Evolutionary conservation across 2,888 invertebrate species (phyloP), one percentile per base, ranked within the genome.

Genomic region (Orthosia gothica): DNA sequence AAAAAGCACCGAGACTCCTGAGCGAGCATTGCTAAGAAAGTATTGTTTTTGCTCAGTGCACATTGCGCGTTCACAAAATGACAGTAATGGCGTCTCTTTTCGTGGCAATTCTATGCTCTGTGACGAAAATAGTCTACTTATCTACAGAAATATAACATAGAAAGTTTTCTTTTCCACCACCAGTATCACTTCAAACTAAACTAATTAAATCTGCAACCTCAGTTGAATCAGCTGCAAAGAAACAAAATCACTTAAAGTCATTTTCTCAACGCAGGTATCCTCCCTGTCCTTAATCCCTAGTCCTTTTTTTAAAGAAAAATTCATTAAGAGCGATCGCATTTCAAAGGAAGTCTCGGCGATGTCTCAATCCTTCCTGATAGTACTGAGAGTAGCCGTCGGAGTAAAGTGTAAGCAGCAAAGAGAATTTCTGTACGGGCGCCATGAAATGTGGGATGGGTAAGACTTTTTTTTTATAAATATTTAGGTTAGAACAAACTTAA

Each of bases 311-410:
- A 20, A 75, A 73, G 79, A 79, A 83, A 88, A 88, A 83, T 74
- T 87, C 79, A 88, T 87, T 87, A 83, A 82, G 77, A 74, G 70
- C 78, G 72, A 75, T 83, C 77, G 57, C 57, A 26, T 78, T 65
- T 64, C 70, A 72, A 87, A 83, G 81, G 76, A 76, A 84, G 70
- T 71, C 84, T 76, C 62, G 59, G 23, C 68, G 75, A 79, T 77
- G 74, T 77, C 77, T 85, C 80, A 86, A 88, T 82, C 82, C 82
- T 85, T 89, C 82, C 74, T 67, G 79, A 79, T 86, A 80, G 74
- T 70, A 73, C 64, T 57, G 72, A 73, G 70, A 82, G 80, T 75
- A 68, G 79, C 79, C 49, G 45, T 59, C 63, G 54, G 62, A 72
- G 70, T 58, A 76, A 81, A 82, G 86, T 70, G 79, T 82, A 77